Evolutionary conservation across 2,888 invertebrate genomes (phyloP).

Genomic region (Mythimna loreyi): DNA sequence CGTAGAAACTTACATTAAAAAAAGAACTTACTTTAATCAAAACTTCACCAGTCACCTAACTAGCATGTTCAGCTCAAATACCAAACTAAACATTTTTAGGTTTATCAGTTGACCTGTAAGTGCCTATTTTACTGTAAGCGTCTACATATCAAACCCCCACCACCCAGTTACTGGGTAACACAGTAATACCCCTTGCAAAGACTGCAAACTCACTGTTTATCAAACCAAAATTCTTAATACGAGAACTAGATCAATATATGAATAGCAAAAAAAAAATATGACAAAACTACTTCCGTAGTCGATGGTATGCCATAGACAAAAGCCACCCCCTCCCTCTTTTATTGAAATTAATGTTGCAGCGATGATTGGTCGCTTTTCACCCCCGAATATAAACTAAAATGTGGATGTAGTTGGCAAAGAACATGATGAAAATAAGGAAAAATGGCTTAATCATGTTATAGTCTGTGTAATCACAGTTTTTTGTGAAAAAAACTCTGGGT

Average conservation of each 20-base stretch:
- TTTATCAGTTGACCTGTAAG: too few relatives aligned
- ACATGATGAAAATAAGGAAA: conserved; percentile 34
- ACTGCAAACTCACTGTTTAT: neutral
- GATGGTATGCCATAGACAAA: conserved; percentile 55
- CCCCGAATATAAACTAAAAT: conserved; percentile 57
- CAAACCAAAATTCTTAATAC: conserved; percentile 12
- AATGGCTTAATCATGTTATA: conserved; percentile 38
- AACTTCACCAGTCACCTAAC: too few relatives aligned
- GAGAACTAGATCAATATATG: conserved; percentile 24
- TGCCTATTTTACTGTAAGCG: too few relatives aligned
- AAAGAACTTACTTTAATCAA: too few relatives aligned
- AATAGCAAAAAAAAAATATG: conserved; percentile 41
- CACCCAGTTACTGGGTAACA: neutral
- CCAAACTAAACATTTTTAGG: too few relatives aligned
- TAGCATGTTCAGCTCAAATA: too few relatives aligned
- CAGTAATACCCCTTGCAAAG: neutral
- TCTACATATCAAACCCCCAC: neutral
- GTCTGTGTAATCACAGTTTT: neutral
- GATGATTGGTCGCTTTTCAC: conserved; percentile 72
- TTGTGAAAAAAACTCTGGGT: neutral
- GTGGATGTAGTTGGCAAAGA: conserved; percentile 41
- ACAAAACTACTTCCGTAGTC: conserved; percentile 56
- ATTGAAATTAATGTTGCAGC: conserved; percentile 76
- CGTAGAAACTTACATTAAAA: too few relatives aligned
- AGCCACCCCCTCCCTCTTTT: conserved; percentile 68